Evolutionary conservation across 2,113 vertebrate species (phyloP).

Genomic region (Sapayoa aenigma): DNA sequence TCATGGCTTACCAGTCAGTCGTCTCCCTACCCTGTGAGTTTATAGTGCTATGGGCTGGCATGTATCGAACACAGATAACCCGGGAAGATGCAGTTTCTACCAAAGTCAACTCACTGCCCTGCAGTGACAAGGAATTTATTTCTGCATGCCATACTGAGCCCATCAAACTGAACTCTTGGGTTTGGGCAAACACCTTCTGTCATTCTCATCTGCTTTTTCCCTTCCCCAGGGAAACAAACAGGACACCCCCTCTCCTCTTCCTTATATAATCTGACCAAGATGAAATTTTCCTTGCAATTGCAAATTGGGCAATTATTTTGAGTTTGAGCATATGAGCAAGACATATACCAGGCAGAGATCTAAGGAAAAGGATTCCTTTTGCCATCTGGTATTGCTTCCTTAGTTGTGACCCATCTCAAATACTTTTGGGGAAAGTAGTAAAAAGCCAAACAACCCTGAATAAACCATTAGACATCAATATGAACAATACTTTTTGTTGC

Average conservation of each 20-base stretch:
- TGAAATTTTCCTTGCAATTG: neutral
- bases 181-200: fast-evolving
- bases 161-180: neutral
- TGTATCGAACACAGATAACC: neutral
- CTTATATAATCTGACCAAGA: neutral
- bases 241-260: neutral
- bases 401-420: neutral
- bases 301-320: neutral
- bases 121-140: neutral
- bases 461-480: neutral
- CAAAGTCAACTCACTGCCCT: neutral
- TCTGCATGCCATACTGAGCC: neutral
- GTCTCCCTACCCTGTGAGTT: neutral
- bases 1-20: fast-evolving
- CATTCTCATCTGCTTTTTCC: neutral
- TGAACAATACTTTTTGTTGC: neutral
- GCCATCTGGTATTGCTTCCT: neutral
- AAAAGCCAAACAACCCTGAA: neutral
- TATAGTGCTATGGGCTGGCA: neutral
- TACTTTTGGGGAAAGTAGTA: neutral
- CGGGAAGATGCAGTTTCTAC: neutral
- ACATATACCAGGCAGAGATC: neutral
- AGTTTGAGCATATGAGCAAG: neutral
- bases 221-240: neutral
- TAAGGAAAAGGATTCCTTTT: neutral